Conservation (phyloP, 2,113 vertebrate genomes). For the Ceuthmochares aereus region DNA sequence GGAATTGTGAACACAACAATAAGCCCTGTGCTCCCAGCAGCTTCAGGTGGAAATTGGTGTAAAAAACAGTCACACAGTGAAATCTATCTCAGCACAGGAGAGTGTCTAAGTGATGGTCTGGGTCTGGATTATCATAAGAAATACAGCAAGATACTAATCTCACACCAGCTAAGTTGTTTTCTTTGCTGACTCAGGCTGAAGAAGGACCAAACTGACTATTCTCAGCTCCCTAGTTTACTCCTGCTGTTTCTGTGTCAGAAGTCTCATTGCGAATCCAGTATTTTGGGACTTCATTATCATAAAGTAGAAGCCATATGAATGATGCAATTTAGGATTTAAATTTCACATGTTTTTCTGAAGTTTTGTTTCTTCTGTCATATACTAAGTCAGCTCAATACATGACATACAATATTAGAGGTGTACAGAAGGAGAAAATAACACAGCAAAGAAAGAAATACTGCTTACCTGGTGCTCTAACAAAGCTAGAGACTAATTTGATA, state of each 20-base stretch:
- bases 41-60: background rate
- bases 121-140: background rate
- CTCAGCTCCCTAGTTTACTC: background rate
- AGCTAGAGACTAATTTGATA: background rate
- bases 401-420: rapidly evolving
- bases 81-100: background rate
- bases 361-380: background rate
- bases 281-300: background rate
- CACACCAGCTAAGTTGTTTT: background rate
- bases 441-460: background rate
- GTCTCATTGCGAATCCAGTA: background rate
- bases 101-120: background rate
- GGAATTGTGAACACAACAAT: rapidly evolving
- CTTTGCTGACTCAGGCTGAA: background rate
- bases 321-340: background rate
- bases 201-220: background rate
- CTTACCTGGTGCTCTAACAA: background rate
- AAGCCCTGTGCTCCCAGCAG: rapidly evolving
- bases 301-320: background rate
- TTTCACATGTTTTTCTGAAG: background rate
- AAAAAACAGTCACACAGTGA: background rate
- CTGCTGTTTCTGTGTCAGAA: rapidly evolving
- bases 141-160: background rate
- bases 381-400: background rate
- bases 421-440: background rate